phyloP scores from a whole-genome alignment of 2,113 vertebrate species.

The Cyanoliseus patagonus region DNA sequence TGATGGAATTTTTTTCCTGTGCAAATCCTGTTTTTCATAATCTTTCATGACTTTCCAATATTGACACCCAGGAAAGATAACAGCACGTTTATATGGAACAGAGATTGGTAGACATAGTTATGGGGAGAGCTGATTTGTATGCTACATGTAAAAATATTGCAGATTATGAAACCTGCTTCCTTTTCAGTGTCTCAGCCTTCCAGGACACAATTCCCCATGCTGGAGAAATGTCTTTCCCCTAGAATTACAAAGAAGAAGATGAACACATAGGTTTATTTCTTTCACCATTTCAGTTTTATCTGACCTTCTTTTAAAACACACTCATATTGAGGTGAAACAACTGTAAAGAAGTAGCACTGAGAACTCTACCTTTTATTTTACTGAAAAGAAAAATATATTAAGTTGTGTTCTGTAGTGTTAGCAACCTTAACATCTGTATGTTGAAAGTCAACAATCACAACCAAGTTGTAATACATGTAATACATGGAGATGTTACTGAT shows the following conservation, averaged over 20 bases:
- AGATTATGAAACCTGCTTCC: not conserved
- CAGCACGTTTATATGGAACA: not conserved
- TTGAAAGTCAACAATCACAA: not conserved
- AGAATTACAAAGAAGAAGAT: not conserved
- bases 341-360: not conserved
- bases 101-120: not conserved
- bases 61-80: not conserved
- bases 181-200: not conserved
- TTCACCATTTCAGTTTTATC: not conserved
- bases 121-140: not conserved
- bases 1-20: not conserved
- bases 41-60: not conserved
- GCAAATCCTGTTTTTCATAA: not conserved
- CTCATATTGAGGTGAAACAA: not conserved
- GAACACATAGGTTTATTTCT: not conserved
- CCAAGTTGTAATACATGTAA: not conserved
- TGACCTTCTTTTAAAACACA: not conserved
- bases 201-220: not conserved
- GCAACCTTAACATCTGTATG: not conserved
- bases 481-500: not conserved
- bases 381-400: not conserved
- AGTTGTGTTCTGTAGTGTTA: not conserved
- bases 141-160: not conserved
- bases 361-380: not conserved
- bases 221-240: not conserved